Conservation (phyloP, 2,888 invertebrate genomes). For the Amphipyra tragopoginis region DNA sequence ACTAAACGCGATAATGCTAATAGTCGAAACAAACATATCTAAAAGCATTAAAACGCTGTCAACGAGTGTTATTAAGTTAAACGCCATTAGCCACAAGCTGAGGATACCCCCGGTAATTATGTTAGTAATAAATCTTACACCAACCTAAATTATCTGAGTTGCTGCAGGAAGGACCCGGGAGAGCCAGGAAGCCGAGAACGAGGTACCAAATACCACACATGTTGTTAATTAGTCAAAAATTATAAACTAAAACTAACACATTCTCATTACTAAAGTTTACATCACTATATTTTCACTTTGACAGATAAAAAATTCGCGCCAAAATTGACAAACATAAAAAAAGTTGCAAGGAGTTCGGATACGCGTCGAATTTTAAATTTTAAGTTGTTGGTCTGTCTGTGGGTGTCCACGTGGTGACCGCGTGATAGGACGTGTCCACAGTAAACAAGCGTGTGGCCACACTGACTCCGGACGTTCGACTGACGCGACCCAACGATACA, state of each 20-base stretch:
- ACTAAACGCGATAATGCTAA: slow-evolving; percentile 51
- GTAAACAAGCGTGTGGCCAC: slow-evolving; percentile 85
- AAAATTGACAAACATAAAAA: slow-evolving; percentile 41
- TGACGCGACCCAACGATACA: slow-evolving; percentile 81
- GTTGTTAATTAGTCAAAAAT: slow-evolving; percentile 59
- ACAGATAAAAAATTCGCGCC: slow-evolving; percentile 37
- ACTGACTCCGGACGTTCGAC: slow-evolving; percentile 82
- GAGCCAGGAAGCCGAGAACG: slow-evolving; percentile 74
- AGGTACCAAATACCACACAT: slow-evolving; percentile 70
- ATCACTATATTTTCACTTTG: slow-evolving; percentile 45
- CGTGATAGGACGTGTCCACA: slow-evolving; percentile 77
- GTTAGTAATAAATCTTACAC: slow-evolving; percentile 76
- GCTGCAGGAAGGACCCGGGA: slow-evolving; percentile 80
- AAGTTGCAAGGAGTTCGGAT: slow-evolving; percentile 34
- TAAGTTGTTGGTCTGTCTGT: slow-evolving; percentile 71
- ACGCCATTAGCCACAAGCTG: slow-evolving; percentile 70
- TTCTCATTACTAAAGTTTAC: slow-evolving; percentile 35
- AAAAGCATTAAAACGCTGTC: slow-evolving; percentile 62
- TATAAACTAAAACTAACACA: slow-evolving; percentile 34
- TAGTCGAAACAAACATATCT: slow-evolving; percentile 57
- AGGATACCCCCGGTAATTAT: slow-evolving; percentile 73
- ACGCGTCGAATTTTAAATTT: slow-evolving; percentile 39
- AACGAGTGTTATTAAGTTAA: slow-evolving; percentile 69
- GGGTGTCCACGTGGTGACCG: slow-evolving; percentile 72
- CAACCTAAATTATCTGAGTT: slow-evolving; percentile 86